These are phyloP conservation scores for Mus pahari DNA, from an alignment of 2,113 vertebrate species.

Conservation along the genomic window DNA sequence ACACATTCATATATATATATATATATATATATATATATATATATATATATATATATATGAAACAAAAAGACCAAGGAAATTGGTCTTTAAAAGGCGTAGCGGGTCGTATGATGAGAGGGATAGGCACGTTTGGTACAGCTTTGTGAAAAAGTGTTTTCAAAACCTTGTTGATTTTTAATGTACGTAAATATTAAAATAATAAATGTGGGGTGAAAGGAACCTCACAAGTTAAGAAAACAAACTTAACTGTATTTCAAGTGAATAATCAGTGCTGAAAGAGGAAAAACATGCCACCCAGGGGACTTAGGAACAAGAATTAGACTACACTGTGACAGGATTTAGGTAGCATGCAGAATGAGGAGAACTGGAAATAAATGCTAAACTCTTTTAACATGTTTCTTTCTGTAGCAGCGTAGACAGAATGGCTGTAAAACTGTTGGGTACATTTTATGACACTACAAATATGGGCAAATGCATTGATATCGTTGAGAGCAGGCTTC, in stretches of 20 bases:
- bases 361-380: neutral
- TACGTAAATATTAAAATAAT: neutral
- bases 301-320: neutral
- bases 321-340: neutral
- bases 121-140: neutral
- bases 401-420: neutral
- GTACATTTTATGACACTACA: neutral
- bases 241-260: conserved; percentile 2
- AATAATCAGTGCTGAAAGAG: conserved; percentile 18
- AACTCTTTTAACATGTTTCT: neutral
- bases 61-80: neutral
- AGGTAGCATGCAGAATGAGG: neutral
- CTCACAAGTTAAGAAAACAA: conserved; percentile 30
- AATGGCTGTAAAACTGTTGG: neutral
- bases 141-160: neutral
- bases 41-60: too few relatives aligned
- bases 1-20: too few relatives aligned
- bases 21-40: neutral
- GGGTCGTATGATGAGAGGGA: neutral
- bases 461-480: neutral
- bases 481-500: neutral
- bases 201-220: neutral
- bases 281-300: neutral
- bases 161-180: neutral
- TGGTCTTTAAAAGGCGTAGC: neutral